Percentiles rank a stretch among this genome's conserved stretches.
Conservation (phyloP, 1,140 invertebrate genomes). For the Brachionus koreanus region DNA sequence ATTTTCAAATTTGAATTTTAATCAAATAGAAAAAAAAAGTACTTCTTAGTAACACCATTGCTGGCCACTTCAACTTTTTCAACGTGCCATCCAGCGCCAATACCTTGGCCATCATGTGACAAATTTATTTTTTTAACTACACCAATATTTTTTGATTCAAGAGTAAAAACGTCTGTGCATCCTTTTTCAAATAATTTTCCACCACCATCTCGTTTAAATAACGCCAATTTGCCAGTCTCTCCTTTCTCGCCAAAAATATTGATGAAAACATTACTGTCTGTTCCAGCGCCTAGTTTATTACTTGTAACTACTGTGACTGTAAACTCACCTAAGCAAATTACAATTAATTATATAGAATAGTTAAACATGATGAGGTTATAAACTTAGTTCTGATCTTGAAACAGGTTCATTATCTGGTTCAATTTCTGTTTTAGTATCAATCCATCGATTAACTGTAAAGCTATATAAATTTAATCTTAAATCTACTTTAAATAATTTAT, state of each 20-base stretch:
- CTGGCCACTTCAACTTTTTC: conserved; percentile 53
- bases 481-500: not conserved
- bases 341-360: not conserved
- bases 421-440: conserved; percentile 54
- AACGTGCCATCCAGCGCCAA: conserved; percentile 57
- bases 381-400: not conserved
- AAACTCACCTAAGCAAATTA: conserved; percentile 49
- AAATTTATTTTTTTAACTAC: conserved; percentile 57
- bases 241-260: conserved; percentile 55
- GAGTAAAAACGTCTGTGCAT: conserved; percentile 54
- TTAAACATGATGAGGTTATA: not conserved
- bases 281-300: conserved; percentile 52
- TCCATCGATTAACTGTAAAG: conserved; percentile 55
- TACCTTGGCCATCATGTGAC: conserved; percentile 56
- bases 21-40: conserved; percentile 36
- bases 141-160: conserved; percentile 54
- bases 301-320: conserved; percentile 53
- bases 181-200: conserved; percentile 59
- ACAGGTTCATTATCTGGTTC: not conserved
- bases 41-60: not conserved
- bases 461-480: not conserved
- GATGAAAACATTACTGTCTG: conserved; percentile 57
- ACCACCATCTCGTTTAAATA: conserved; percentile 51
- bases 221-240: conserved; percentile 52
- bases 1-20: conserved; percentile 52